A percentile compares a stretch with the other conserved stretches of the same genome.
These are phyloP conservation scores for Gibbula magus DNA, from an alignment of 2,888 invertebrate genomes.

Conservation along the genomic window DNA sequence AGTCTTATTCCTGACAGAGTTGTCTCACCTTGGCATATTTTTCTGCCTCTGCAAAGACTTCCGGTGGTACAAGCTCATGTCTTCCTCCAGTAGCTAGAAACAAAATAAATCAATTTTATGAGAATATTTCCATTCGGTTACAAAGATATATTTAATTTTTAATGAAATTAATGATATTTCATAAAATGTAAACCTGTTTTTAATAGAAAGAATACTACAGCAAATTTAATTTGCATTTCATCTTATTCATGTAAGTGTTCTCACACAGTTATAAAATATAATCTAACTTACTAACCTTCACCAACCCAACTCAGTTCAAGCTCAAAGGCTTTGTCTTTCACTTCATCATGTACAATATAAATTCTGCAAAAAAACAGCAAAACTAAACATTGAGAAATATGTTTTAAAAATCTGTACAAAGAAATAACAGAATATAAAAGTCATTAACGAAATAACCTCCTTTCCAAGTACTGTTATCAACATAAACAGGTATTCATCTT, in stretches of 20 bases:
- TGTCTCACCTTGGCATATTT: conserved; percentile 83
- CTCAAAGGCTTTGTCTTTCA: conserved; percentile 97
- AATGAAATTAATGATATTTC: no score
- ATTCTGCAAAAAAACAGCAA: conserved; percentile 72
- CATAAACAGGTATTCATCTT: no score
- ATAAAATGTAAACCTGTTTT: no score
- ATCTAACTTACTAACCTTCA: conserved; percentile 76
- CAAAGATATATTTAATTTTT: no score
- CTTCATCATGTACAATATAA: conserved; percentile 80
- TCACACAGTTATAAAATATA: background rate
- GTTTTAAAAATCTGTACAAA: no score
- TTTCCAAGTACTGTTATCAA: background rate
- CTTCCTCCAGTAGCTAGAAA: conserved; percentile 80
- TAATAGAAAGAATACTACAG: no score
- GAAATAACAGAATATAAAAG: no score
- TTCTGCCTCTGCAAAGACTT: conserved; percentile 88
- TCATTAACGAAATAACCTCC: background rate
- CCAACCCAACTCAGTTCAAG: conserved; percentile 96
- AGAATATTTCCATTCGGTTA: no score
- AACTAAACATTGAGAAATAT: no score
- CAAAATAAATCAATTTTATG: conserved; percentile 23
- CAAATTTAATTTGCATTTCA: background rate
- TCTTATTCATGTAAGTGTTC: background rate
- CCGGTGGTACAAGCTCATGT: conserved; percentile 88
- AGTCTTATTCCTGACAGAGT: background rate